Base-by-base conservation (phyloP, 2,888 invertebrate species). In the Adela reaumurella region DNA sequence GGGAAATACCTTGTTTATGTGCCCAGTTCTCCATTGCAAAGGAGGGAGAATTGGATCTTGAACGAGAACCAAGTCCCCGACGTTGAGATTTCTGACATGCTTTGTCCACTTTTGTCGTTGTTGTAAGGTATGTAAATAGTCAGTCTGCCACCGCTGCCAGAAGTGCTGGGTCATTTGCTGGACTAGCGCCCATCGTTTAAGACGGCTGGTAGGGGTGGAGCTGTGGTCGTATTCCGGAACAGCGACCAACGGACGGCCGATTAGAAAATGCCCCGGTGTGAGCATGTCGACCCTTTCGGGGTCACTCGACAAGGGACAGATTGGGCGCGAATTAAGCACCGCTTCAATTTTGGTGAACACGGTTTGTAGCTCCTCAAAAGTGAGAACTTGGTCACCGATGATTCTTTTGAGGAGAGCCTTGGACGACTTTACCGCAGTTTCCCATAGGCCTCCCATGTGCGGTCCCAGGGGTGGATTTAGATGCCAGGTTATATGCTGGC, bases 291-390 rank as follows among this genome's bases (percentile, higher is more conserved):
- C 45, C 47, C 62, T 59, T 44, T 54, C 54, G 4, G 62, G 61
- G 52, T 62, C 58, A 17, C 50, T 43, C 6, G 58, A 56, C 2
- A 61, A 11, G 2, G 60, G 56, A 16, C 48, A 51, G 10, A 65
- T 41, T 1, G 62, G 65, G 44, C 65, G 45, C 2, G 61, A 65
- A 52, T 64, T 65, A 17, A 64, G 49, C 28, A 58, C 52, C 1
- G 59, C 56, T 51, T 67, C 62, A 29, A 66, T 60, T 49, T 61
- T 60, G 29, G 41, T 52, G 3, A 62, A 20, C 14, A 64, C 19
- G 2, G 51, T 52, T 6, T 43, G 19, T 11, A 52, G 28, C 17
- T 52, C 51, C 16, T 52, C n/a, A 43, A 29, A 24, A 8, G 44
- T 43, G 3, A 46, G 46, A 14, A 17, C 6, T 16, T 45, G 18